These are phyloP conservation scores for Scaptomyza montana DNA, from an alignment of 1,140 invertebrate species.

Conservation along the genomic window DNA sequence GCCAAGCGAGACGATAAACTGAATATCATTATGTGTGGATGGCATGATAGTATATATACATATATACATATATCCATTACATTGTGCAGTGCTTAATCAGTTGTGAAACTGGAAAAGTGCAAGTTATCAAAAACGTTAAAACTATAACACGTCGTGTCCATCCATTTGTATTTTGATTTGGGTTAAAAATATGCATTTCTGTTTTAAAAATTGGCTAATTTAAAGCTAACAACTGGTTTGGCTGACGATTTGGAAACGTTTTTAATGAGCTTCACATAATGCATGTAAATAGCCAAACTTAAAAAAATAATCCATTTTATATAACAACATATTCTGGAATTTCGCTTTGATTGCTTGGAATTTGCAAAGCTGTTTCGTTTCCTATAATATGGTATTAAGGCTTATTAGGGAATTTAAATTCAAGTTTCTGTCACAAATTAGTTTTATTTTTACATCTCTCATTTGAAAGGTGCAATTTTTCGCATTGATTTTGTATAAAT, in stretches of 20 bases:
- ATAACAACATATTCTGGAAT: background rate
- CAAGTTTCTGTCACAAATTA: background rate
- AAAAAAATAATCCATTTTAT: background rate
- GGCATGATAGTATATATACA: background rate
- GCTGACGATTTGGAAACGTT: background rate
- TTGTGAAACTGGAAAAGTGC: constrained; percentile 4
- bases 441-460: constrained; percentile 3
- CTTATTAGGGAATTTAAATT: too few relatives aligned
- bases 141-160: constrained; percentile 4
- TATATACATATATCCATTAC: background rate
- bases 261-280: constrained; percentile 2
- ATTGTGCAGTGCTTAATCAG: constrained; percentile 18
- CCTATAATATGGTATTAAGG: too few relatives aligned
- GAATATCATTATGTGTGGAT: constrained; percentile 9
- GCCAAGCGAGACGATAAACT: constrained; percentile 29
- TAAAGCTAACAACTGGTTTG: constrained; percentile 67
- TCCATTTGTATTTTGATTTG: constrained; percentile 14
- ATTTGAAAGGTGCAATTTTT: constrained; percentile 29
- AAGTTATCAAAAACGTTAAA: background rate
- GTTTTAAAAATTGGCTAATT: constrained; percentile 57
- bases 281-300: background rate
- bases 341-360: background rate
- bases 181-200: constrained; percentile 52
- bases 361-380: background rate
- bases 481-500: constrained; percentile 32